These are phyloP conservation scores for Mesorhabditis belari DNA, from an alignment of 2,888 invertebrate genomes.

Conservation along the genomic window DNA sequence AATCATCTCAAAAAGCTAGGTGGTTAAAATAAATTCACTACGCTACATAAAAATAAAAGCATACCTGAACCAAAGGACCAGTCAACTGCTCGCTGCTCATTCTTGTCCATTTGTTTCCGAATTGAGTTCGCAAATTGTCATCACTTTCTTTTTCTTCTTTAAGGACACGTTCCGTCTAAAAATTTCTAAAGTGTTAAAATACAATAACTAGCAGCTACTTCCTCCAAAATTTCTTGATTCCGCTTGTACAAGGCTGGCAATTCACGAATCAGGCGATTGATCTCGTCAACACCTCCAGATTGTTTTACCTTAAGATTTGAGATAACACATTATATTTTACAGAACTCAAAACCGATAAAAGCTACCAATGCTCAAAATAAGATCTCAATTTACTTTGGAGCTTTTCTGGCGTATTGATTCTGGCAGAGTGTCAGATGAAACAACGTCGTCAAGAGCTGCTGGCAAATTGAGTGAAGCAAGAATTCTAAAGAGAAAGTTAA, in stretches of 20 bases:
- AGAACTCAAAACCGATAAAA: background rate
- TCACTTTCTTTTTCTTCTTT: constrained; percentile 87
- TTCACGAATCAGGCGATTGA: constrained; percentile 70
- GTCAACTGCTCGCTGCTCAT: constrained; percentile 81
- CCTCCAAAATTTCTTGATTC: constrained; percentile 87
- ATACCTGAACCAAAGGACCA: constrained; percentile 68
- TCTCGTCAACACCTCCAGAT: constrained; percentile 33
- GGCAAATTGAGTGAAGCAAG: constrained; percentile 89
- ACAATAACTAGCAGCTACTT: constrained; percentile 61
- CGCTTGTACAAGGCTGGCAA: constrained; percentile 81
- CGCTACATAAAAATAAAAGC: background rate
- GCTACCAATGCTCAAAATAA: background rate
- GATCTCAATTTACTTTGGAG: constrained; percentile 69
- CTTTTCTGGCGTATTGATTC: constrained; percentile 82
- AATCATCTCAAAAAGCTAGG: background rate
- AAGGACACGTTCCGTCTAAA: constrained; percentile 61
- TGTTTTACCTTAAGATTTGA: constrained; percentile 28
- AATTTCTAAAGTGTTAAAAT: background rate
- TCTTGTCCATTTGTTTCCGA: constrained; percentile 85
- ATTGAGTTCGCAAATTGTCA: constrained; percentile 76
- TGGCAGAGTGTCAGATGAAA: constrained; percentile 70
- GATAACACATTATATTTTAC: no score
- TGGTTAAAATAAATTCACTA: background rate
- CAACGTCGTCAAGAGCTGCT: constrained; percentile 80
- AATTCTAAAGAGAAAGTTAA: constrained; percentile 59